Evolutionary conservation across 2,113 vertebrate species (phyloP).

Genomic region (Apteryx owenii): DNA sequence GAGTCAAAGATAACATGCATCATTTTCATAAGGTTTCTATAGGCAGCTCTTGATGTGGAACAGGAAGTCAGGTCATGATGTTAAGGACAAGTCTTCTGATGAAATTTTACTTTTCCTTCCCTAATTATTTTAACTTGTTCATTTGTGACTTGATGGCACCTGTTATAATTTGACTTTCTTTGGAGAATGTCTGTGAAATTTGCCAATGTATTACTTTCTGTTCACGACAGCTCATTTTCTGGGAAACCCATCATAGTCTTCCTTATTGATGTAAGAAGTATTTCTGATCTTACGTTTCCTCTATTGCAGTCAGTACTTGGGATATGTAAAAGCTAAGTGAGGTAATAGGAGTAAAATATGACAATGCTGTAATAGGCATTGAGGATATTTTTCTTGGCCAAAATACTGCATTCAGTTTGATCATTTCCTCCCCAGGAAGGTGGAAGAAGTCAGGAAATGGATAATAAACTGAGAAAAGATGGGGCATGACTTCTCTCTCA

Average conservation of each 20-base stretch:
- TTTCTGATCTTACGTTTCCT: neutral
- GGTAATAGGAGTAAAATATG: neutral
- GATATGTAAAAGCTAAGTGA: neutral
- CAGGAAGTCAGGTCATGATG: neutral
- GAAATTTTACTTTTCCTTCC: neutral
- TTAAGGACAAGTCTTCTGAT: neutral
- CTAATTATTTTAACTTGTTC: neutral
- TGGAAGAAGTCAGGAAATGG: neutral
- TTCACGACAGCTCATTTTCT: no score
- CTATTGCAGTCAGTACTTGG: fast-evolving
- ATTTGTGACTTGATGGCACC: neutral
- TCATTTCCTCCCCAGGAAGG: neutral
- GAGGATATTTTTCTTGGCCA: neutral
- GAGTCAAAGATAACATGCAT: neutral
- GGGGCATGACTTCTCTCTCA: neutral
- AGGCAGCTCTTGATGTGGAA: neutral
- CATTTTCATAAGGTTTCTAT: neutral
- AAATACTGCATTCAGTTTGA: neutral
- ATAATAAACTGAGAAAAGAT: neutral
- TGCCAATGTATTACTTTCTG: neutral
- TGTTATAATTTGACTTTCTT: neutral
- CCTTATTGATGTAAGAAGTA: neutral
- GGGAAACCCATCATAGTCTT: neutral
- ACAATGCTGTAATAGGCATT: fast-evolving
- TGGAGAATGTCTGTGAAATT: neutral